Conservation (phyloP, 2,113 vertebrate species). For the Saccopteryx bilineata region DNA sequence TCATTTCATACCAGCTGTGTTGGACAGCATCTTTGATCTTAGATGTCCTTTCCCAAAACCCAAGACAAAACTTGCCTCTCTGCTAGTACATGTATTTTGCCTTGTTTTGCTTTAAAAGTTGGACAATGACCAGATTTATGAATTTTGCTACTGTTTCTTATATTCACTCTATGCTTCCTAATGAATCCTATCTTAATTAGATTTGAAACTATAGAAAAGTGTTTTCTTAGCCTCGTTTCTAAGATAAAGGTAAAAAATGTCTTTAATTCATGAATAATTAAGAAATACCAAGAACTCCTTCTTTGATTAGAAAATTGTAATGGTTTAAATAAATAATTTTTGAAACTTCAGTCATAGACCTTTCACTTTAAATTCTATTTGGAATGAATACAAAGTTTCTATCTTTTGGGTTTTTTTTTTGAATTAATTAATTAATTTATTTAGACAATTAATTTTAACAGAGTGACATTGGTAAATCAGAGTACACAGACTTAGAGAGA, state of each 20-base stretch:
- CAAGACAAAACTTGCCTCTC: slow-evolving; percentile 5
- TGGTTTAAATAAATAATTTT: background rate
- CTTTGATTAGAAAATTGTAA: background rate
- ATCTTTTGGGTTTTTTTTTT: background rate
- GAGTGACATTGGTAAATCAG: too few species aligned
- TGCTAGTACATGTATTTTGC: background rate
- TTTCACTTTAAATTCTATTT: slow-evolving; percentile 27
- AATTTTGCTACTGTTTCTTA: slow-evolving; percentile 4
- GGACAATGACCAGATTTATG: background rate
- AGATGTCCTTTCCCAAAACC: background rate
- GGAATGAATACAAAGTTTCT: background rate
- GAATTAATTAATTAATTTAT: too few species aligned
- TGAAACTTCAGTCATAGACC: background rate
- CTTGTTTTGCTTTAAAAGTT: background rate
- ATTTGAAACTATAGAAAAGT: slow-evolving; percentile 2
- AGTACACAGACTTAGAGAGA: too few species aligned
- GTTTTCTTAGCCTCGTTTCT: background rate
- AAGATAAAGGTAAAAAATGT: background rate
- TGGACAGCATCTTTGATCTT: background rate
- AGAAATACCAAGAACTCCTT: background rate
- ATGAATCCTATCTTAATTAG: background rate
- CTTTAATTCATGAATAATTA: background rate
- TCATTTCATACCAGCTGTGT: background rate
- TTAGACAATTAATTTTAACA: too few species aligned
- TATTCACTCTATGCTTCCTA: background rate